phyloP scores from a whole-genome alignment of 1,140 invertebrate species.

The Macrobrachium rosenbergii region DNA sequence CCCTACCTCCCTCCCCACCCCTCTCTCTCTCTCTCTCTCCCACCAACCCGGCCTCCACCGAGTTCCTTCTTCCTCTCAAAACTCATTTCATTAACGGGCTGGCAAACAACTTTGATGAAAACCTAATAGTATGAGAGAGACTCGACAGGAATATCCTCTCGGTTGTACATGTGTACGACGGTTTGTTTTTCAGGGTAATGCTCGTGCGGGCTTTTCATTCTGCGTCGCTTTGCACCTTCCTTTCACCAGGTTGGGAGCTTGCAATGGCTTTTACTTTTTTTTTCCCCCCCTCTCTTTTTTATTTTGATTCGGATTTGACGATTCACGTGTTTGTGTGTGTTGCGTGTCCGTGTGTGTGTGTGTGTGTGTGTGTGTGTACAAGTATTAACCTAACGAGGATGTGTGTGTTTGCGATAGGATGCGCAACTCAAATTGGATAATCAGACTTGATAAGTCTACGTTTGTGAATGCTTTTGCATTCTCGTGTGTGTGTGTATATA shows the following conservation, averaged over 20 bases:
- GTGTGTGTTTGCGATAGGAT: background rate
- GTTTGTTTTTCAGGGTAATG: too few relatives aligned
- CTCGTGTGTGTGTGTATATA: too few relatives aligned
- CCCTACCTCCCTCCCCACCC: background rate
- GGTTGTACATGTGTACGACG: background rate
- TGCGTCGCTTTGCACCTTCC: too few relatives aligned
- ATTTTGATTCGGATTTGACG: too few relatives aligned
- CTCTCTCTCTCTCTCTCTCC: background rate
- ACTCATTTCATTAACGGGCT: slow-evolving; percentile 12
- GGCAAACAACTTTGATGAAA: slow-evolving; percentile 12
- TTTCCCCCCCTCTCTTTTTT: too few relatives aligned
- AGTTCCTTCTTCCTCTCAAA: background rate
- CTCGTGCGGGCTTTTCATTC: too few relatives aligned
- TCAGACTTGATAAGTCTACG: background rate
- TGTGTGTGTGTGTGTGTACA: background rate
- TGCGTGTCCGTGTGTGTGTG: background rate
- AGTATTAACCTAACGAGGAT: too few relatives aligned
- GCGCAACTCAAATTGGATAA: background rate
- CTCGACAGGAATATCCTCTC: background rate
- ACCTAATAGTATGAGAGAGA: background rate
- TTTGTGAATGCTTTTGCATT: background rate
- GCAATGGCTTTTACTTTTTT: too few relatives aligned
- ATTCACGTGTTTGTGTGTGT: background rate
- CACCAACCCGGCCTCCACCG: background rate
- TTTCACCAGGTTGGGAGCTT: too few relatives aligned